Percentiles rank a stretch among this genome's conserved stretches.
phyloP scores from a whole-genome alignment of 2,888 invertebrate species.

The Rugalucina vietnamica region DNA sequence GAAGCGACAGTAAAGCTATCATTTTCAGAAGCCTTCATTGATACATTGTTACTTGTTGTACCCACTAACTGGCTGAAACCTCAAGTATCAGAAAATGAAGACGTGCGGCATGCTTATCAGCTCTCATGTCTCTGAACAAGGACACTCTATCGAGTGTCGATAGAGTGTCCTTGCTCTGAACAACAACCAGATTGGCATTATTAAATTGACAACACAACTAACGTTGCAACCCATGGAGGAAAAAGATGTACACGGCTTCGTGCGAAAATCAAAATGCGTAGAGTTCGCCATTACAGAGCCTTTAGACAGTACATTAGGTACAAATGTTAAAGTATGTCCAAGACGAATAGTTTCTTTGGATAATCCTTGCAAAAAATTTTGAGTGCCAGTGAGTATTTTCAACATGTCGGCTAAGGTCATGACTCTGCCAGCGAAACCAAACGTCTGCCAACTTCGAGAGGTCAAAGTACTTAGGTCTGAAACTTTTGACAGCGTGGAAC shows the following conservation, averaged over 20 bases:
- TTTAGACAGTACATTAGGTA: no score
- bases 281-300: no score
- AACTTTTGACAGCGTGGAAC: not conserved
- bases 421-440: no score
- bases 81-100: not conserved
- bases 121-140: no score
- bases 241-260: not conserved
- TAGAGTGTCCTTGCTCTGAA: no score
- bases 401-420: not conserved
- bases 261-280: no score
- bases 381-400: no score
- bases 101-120: not conserved
- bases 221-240: not conserved
- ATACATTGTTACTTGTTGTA: not conserved
- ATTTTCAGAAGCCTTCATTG: not conserved
- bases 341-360: no score
- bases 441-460: no score
- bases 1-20: not conserved
- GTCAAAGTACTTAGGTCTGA: not conserved
- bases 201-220: not conserved
- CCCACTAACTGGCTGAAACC: not conserved
- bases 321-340: no score
- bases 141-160: no score
- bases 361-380: no score
- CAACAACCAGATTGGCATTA: not conserved